A percentile compares a stretch with the other conserved stretches of the same genome.
These are phyloP conservation scores for Tachina lurida DNA, from an alignment of 2,888 invertebrate species.

Conservation along the genomic window DNA sequence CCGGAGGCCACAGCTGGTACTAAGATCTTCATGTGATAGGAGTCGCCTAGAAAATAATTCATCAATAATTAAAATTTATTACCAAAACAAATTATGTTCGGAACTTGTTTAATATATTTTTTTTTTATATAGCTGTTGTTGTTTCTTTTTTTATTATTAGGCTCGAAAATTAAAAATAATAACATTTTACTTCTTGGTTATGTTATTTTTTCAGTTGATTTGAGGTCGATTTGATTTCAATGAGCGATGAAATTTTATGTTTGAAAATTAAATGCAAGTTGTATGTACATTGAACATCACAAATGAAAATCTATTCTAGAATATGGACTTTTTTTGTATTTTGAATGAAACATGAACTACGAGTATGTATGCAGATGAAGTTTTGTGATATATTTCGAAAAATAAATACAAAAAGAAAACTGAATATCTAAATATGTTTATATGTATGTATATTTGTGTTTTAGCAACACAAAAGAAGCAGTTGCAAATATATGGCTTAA, in stretches of 20 bases:
- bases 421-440: constrained; percentile 1
- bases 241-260: constrained; percentile 39
- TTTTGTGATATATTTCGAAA: constrained; percentile 11
- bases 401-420: neutral
- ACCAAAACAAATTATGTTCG: constrained; percentile 12
- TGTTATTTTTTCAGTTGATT: constrained; percentile 25
- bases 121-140: constrained; percentile 43
- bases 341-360: neutral
- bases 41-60: constrained; percentile 87
- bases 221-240: constrained; percentile 24
- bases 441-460: neutral
- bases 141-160: constrained; percentile 68
- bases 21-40: constrained; percentile 97
- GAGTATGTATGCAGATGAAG: neutral
- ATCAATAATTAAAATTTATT: constrained; percentile 15
- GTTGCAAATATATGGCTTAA: neutral
- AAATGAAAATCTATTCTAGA: neutral
- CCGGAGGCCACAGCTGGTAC: constrained; percentile 98
- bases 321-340: neutral
- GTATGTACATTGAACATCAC: constrained; percentile 15
- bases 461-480: neutral
- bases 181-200: constrained; percentile 73
- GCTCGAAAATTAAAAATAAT: constrained; percentile 80
- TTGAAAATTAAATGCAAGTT: constrained; percentile 14
- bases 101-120: constrained; percentile 7